Base-by-base conservation (phyloP, 1,140 invertebrate genomes). In the Mylabris phalerata region DNA sequence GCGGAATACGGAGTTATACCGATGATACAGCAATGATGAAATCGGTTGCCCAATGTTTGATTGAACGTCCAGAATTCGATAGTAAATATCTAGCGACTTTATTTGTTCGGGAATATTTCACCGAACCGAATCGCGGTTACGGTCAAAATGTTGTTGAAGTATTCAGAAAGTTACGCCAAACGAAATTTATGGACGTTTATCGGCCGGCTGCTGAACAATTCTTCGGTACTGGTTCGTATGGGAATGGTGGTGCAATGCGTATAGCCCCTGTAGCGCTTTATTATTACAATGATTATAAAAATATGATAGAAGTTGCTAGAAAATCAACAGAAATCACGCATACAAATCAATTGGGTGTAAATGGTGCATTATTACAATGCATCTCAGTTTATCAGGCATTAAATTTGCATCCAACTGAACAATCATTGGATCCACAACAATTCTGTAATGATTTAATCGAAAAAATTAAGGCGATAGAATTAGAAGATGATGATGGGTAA, bases 11-110 rank as follows among this genome's bases (percentile, higher is more conserved):
- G 63, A 66, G 75, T 26, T 89, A 80, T 68, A 88, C 88, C 32
- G 88, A 91, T 80, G 89, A 91, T 69, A 88, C 88, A 10, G 85
- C 84, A 19, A 89, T 92, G 88, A 84, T 84, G 10, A 79, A 80
- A 68, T 78, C 78, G 44, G 72, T 89, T 42, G 84, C 83, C 3
- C 71, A 78, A 63, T 87, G 84, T 43, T 70, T 91, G 25, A 75
- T 87, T 24, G 77, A 84, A 46, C 78, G 82, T 50, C 79, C 79
- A 60, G 75, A 75, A 45, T 72, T 83, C 26, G 75, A 84, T 70
- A 66, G 78, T 41, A 71, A 77, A 60, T 80, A 85, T 66, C 61
- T 86, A 62, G 83, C 84, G 2, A 81, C 78, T 64, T 77, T 81
- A 66, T 89, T 89, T 77, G 79, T 84, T 2, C 77, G 79, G 61